Evolutionary conservation across 2,113 vertebrate genomes (phyloP).

Genomic region (Ploceus nigricollis): DNA sequence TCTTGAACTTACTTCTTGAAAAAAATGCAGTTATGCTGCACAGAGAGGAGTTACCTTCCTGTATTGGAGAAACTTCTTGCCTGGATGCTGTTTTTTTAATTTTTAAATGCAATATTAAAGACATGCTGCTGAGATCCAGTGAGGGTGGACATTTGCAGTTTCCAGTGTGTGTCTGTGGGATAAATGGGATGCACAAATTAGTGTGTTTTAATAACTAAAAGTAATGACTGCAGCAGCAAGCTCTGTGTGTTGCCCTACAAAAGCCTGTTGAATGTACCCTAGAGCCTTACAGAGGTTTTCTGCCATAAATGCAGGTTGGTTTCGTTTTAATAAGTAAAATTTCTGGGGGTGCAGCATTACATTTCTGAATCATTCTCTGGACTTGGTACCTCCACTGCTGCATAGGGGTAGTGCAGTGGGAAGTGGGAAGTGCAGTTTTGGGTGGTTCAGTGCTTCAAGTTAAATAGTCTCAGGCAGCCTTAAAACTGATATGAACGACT

Average conservation of each 20-base stretch:
- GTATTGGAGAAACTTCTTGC: not conserved
- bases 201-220: not conserved
- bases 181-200: not conserved
- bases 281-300: not conserved
- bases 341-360: fast-evolving
- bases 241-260: not conserved
- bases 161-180: not conserved
- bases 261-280: not conserved
- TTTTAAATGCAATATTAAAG: not conserved
- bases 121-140: not conserved
- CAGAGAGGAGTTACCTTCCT: not conserved
- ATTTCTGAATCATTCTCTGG: not conserved
- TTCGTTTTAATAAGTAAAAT: not conserved
- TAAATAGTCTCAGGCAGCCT: not conserved
- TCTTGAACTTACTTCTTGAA: constrained; percentile 19
- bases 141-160: not conserved
- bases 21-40: not conserved
- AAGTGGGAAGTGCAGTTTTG: not conserved
- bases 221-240: not conserved
- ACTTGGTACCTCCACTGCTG: not conserved
- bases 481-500: not conserved
- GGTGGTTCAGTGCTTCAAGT: not conserved
- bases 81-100: not conserved
- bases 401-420: not conserved
- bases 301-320: not conserved